Evolutionary conservation across 2,797 vertebrate species (phyloP).

Genomic region (Enteromius fasciolatus): DNA sequence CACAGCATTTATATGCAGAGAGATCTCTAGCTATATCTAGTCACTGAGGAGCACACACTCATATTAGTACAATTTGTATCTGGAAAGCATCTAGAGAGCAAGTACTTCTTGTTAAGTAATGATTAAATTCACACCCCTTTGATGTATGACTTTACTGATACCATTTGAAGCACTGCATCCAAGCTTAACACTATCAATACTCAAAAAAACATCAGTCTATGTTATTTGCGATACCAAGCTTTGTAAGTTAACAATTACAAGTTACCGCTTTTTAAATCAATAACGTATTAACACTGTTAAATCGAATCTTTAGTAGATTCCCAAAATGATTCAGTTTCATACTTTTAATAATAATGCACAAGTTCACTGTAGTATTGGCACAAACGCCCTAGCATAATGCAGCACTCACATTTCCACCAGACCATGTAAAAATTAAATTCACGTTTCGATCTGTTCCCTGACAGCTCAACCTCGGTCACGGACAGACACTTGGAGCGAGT

Average conservation of each 20-base stretch:
- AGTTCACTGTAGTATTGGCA: background rate
- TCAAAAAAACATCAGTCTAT: background rate
- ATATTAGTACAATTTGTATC: slow-evolving; percentile 21
- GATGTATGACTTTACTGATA: background rate
- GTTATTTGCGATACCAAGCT: no score
- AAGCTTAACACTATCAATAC: background rate
- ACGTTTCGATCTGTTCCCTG: slow-evolving; percentile 26
- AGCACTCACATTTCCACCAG: background rate
- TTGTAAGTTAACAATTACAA: background rate
- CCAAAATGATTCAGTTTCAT: background rate
- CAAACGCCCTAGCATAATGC: background rate
- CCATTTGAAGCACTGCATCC: background rate
- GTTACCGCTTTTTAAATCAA: background rate
- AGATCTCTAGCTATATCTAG: slow-evolving; percentile 5
- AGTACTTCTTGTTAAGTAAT: background rate
- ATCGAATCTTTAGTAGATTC: background rate
- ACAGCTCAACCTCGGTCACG: background rate
- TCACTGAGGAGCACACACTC: background rate
- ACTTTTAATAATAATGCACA: background rate
- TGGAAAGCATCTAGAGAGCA: slow-evolving; percentile 6
- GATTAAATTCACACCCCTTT: background rate
- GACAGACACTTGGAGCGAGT: background rate
- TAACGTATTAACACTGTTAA: background rate
- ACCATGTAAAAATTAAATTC: background rate
- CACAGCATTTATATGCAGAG: slow-evolving; percentile 43